A percentile compares a stretch with the other conserved stretches of the same genome.
phyloP scores from a whole-genome alignment of 2,888 invertebrate species.

The Exocentrus adspersus region DNA sequence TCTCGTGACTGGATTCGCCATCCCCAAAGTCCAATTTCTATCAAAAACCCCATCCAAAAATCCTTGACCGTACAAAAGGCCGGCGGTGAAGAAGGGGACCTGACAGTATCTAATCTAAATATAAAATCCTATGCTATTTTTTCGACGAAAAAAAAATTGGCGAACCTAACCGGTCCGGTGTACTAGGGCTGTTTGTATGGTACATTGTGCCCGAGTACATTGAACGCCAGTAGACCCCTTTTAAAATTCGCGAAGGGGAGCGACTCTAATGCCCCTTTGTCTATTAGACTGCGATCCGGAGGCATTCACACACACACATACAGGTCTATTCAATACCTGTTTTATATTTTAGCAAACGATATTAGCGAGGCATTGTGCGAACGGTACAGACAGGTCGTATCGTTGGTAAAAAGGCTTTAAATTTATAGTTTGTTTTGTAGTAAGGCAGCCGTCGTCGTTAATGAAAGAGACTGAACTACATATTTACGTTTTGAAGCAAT shows the following conservation, averaged over 20 bases:
- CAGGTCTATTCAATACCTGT: conserved; percentile 50
- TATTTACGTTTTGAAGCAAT: too few species aligned
- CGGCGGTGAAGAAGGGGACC: conserved; percentile 1
- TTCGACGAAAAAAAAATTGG: conserved; percentile 46
- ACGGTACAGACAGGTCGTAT: conserved; percentile 15
- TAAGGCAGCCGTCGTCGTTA: too few species aligned
- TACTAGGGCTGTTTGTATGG: conserved; percentile 45
- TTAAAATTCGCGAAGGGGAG: conserved; percentile 52
- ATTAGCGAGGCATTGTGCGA: conserved; percentile 46
- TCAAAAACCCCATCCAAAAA: not conserved
- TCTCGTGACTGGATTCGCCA: not conserved
- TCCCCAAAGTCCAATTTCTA: not conserved
- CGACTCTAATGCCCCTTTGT: conserved; percentile 52
- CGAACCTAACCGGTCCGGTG: conserved; percentile 44
- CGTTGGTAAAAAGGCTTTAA: conserved; percentile 2
- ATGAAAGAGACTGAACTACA: too few species aligned
- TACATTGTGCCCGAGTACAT: conserved; percentile 42
- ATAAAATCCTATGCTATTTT: conserved; percentile 37
- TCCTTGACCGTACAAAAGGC: conserved; percentile 7
- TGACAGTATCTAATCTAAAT: conserved; percentile 15
- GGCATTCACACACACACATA: conserved; percentile 44
- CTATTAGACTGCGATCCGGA: conserved; percentile 45
- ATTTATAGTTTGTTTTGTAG: too few species aligned
- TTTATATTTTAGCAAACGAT: conserved; percentile 49
- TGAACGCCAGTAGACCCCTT: conserved; percentile 45